Percentiles rank a stretch among this genome's conserved stretches.
Evolutionary conservation across 2,888 invertebrate species (phyloP).

Genomic region (Adela reaumurella): DNA sequence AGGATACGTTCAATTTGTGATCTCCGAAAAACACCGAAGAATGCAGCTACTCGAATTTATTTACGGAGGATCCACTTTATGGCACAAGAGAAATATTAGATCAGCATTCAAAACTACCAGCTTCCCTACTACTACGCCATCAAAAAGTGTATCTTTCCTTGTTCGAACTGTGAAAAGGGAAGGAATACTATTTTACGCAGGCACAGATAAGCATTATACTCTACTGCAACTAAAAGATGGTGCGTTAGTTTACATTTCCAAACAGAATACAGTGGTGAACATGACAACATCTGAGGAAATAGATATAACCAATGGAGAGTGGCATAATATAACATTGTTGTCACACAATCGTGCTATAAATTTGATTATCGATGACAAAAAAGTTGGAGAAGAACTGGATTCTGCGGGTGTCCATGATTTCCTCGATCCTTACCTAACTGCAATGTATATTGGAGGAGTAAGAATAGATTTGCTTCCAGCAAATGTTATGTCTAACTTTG

Average conservation of each 20-base stretch:
- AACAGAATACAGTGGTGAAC: constrained; percentile 73
- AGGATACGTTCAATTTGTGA: constrained; percentile 72
- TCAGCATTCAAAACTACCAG: constrained; percentile 18
- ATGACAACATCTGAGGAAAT: constrained; percentile 69
- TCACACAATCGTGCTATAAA: constrained; percentile 68
- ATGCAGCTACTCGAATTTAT: constrained; percentile 82
- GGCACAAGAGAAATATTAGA: constrained; percentile 46
- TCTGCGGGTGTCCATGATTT: constrained; percentile 87
- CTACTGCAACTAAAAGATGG: constrained; percentile 75
- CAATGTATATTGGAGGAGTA: constrained; percentile 76
- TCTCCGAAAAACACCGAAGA: constrained; percentile 80
- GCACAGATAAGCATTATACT: constrained; percentile 84
- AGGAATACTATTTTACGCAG: constrained; percentile 82
- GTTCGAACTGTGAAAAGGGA: constrained; percentile 76
- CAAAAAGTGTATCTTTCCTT: constrained; percentile 73
- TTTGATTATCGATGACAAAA: constrained; percentile 65
- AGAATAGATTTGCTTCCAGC: constrained; percentile 60
- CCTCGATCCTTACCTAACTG: constrained; percentile 83
- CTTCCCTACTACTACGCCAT: constrained; percentile 42
- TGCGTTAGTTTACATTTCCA: constrained; percentile 75
- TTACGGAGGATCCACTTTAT: constrained; percentile 69
- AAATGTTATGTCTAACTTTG: constrained; percentile 62
- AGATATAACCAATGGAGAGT: constrained; percentile 73
- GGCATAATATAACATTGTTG: constrained; percentile 83
- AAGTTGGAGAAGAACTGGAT: constrained; percentile 82